Base-by-base conservation (phyloP, 1,140 invertebrate genomes). In the Trichonephila inaurata region DNA sequence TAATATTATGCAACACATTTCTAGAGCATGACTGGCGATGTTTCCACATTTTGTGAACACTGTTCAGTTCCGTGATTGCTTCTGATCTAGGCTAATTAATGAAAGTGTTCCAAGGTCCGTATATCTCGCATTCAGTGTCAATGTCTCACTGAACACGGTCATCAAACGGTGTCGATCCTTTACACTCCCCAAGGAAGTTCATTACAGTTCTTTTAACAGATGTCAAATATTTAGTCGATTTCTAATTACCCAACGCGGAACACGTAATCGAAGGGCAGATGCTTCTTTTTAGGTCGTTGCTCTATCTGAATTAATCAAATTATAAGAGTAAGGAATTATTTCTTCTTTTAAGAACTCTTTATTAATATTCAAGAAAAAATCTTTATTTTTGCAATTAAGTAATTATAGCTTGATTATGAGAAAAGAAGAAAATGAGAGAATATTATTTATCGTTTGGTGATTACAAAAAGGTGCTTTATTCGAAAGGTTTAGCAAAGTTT, bases 81-180 rank as follows among this genome's bases (percentile, higher is more conserved):
- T 77, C 28, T 24, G 72, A 33, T 18, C 28, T 77, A 77, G 72
- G 72, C 72, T 77, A 77, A 77, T 77, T 77, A 28, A 77, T 77
- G 72, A 77, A 77, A 40, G 72, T 77, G 33, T 77, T 77, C 28
- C 72, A 40, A 77, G 72, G 28, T 40, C 33, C 14, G 61, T 10
- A 33, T 40, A 40, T 19, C 33, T 28, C 72, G 18, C 33, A 24
- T 33, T 40, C 72, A 33, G 28, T 77, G 72, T 77, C 72, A 77
- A 77, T 40, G 72, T 33, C 72, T 77, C 18, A 28, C 33, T 33
- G 28, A 77, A 77, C 24, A 77, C 72, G 72, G 72, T 77, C 72
- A 77, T 40, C 72, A 40, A 77, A 33, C 16, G 72, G 14, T 40
- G 28, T 33, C 72, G 72, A 33, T 77, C 72, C 12, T 77, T 77